Evolutionary conservation across 1,140 invertebrate species (phyloP).

Genomic region (Dinoponera quadriceps): DNA sequence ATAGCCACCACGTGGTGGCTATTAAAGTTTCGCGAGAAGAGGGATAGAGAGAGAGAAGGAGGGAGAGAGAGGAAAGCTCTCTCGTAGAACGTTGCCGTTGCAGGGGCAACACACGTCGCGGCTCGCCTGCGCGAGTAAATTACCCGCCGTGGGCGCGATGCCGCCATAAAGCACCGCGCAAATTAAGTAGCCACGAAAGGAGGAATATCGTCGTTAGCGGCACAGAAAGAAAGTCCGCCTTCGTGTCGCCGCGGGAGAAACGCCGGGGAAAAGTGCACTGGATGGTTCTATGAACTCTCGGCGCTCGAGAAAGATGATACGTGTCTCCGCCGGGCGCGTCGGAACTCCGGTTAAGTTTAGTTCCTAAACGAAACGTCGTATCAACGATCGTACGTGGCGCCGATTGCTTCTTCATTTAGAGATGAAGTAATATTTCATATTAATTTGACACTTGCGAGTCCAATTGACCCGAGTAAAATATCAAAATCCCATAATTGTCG

Average conservation of each 20-base stretch:
- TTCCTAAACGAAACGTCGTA: background rate
- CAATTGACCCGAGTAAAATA: no score
- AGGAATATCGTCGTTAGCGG: constrained; percentile 43
- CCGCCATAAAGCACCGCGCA: constrained; percentile 67
- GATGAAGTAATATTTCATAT: no score
- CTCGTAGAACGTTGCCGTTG: constrained; percentile 9
- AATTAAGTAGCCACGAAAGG: constrained; percentile 72
- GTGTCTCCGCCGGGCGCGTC: background rate
- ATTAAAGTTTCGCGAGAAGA: constrained; percentile 70
- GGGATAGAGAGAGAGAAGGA: constrained; percentile 26
- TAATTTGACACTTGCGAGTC: no score
- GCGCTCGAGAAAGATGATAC: no score
- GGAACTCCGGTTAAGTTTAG: background rate
- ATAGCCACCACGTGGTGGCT: constrained; percentile 70
- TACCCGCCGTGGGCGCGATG: constrained; percentile 67
- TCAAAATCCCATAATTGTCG: no score
- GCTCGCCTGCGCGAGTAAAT: constrained; percentile 61
- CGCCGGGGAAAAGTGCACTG: constrained; percentile 25
- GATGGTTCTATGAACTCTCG: constrained; percentile 1
- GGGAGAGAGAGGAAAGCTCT: constrained; percentile 67
- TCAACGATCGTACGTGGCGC: no score
- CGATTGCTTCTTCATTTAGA: no score
- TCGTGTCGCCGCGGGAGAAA: constrained; percentile 41
- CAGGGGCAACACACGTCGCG: constrained; percentile 6
- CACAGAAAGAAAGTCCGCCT: constrained; percentile 35